A percentile compares a stretch with the other conserved stretches of the same genome.
Evolutionary conservation across 2,797 vertebrate genomes (phyloP).

Genomic region (Enteromius trimaculatus): DNA sequence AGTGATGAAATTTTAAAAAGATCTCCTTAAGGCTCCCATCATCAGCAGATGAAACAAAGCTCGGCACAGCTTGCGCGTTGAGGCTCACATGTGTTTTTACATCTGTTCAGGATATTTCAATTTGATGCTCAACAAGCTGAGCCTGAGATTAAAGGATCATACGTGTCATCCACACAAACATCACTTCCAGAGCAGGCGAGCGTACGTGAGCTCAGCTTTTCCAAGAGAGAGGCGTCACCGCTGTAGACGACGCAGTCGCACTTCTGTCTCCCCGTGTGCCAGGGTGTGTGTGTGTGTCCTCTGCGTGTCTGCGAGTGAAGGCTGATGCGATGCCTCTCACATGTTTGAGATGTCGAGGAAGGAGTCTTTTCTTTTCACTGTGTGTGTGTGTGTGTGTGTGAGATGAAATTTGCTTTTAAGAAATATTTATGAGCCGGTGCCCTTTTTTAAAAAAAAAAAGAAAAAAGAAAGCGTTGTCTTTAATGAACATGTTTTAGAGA

Average conservation of each 20-base stretch:
- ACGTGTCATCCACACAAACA: slow-evolving; percentile 83
- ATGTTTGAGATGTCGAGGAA: slow-evolving; percentile 72
- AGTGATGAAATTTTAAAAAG: slow-evolving; percentile 99
- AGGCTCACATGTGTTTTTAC: slow-evolving; percentile 97
- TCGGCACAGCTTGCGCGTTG: slow-evolving; percentile 90
- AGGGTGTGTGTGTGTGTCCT: slow-evolving; percentile 64
- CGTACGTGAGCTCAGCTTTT: slow-evolving; percentile 72
- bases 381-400: slow-evolving; percentile 37
- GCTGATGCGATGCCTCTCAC: slow-evolving; percentile 69
- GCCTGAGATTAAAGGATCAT: slow-evolving; percentile 92
- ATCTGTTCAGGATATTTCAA: slow-evolving; percentile 99
- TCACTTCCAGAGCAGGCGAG: slow-evolving; percentile 78
- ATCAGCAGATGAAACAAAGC: slow-evolving; percentile 98
- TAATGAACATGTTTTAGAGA: slow-evolving; percentile 83
- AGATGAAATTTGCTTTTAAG: slow-evolving; percentile 75
- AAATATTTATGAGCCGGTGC: slow-evolving; percentile 80
- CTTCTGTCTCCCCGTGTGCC: slow-evolving; percentile 33
- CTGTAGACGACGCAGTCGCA: slow-evolving; percentile 52
- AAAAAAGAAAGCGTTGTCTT: slow-evolving; percentile 72
- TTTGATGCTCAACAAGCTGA: slow-evolving; percentile 93
- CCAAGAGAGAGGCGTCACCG: slow-evolving; percentile 64
- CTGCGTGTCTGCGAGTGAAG: slow-evolving; percentile 77
- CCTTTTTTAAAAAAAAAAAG: slow-evolving; percentile 55
- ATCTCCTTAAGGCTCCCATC: slow-evolving; percentile 97
- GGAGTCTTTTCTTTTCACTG: slow-evolving; percentile 58